Evolutionary conservation across 2,888 invertebrate genomes (phyloP), one percentile per base, ranked within the genome.

Genomic region (Falcaria lacertinaria): DNA sequence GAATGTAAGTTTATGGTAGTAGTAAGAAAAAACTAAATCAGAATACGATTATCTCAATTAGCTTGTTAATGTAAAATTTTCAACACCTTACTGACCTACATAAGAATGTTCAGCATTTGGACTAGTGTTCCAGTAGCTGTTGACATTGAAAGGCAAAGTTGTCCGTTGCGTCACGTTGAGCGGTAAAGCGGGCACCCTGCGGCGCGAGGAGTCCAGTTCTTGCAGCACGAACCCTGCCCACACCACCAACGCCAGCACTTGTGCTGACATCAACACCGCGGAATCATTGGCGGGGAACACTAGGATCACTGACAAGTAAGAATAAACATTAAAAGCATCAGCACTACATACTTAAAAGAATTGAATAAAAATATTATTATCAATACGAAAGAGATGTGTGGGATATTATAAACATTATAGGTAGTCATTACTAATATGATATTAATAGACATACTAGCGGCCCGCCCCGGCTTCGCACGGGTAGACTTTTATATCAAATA

Each of bases 211-310:
- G 44, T 83, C 79, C 43, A 88, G 47, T 59, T 87, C 88, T 48
- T 85, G 88, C 1, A 89, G 61, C 0, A 68, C 66, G 51, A 88
- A 89, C 1, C 88, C 88, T 2, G 87, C 69, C 88, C 88, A 88
- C 5, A 62, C 77, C 0, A 74, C 52, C 4, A 87, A 45, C 0
- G 85, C 69, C 2, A 89, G 49, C 4, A 83, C 67, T 59, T 89
- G 88, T 0, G 77, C 67, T 0, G 74, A 57, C 76, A 87, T 76
- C 7, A 68, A 34, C 4, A 88, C 87, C 22, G 71, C 57, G 0
- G 76, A 60, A 1, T 88, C 87, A 47, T 88, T 83, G 0, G 87
- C 77, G 0, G 88, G 88, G 43, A 88, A 89, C 14, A 88, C 77
- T 42, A 89, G 62, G 33, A 88, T 85, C 25, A 80, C 88, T 88